A percentile compares a stretch with the other conserved stretches of the same genome.
These are phyloP conservation scores for Cervus canadensis DNA, from an alignment of 2,113 vertebrate species.

Conservation along the genomic window DNA sequence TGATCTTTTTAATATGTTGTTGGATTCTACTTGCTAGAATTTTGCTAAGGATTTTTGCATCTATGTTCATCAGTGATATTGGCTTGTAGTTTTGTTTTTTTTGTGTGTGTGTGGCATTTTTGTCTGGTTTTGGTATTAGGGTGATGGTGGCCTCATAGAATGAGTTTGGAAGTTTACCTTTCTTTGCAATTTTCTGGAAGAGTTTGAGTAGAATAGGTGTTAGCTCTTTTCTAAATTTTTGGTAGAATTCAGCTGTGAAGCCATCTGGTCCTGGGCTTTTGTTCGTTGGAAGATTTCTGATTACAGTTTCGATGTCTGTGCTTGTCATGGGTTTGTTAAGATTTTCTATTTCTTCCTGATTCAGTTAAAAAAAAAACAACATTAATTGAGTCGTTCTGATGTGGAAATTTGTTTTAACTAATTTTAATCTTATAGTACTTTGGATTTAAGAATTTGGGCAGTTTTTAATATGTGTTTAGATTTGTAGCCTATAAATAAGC, in stretches of 20 bases:
- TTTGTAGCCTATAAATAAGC: background rate
- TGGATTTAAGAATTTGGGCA: background rate
- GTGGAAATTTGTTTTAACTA: background rate
- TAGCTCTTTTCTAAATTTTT: background rate
- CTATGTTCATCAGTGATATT: background rate
- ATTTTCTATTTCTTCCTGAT: background rate
- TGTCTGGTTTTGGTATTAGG: background rate
- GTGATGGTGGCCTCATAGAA: background rate
- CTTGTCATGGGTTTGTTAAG: background rate
- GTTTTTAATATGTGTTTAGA: background rate
- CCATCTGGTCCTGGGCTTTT: background rate
- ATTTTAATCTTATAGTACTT: background rate
- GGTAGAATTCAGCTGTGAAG: background rate
- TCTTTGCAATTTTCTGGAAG: background rate
- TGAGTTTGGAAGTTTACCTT: background rate
- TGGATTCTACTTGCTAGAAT: background rate
- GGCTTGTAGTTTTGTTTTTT: background rate
- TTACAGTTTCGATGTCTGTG: background rate
- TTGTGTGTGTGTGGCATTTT: background rate
- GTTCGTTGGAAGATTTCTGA: background rate
- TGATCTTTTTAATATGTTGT: background rate
- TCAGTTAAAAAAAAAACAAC: background rate
- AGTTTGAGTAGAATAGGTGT: background rate
- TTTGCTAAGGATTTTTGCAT: background rate
- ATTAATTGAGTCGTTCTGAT: background rate